phyloP scores from a whole-genome alignment of 2,797 vertebrate genomes.

The Falco biarmicus region DNA sequence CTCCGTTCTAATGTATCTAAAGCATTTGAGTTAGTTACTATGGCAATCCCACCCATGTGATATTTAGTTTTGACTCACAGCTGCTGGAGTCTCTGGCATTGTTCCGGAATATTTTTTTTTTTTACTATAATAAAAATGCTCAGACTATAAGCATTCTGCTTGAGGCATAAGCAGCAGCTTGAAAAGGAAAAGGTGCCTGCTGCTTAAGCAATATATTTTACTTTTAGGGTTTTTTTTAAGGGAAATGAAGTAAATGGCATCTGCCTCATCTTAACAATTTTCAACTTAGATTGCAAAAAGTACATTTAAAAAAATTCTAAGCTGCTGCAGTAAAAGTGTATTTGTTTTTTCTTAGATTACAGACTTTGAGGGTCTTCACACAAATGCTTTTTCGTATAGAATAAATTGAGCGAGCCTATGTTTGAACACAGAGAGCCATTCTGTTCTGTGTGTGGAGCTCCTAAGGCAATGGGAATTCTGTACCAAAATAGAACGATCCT shows the following conservation, averaged over 20 bases:
- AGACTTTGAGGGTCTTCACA: not conserved
- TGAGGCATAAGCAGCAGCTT: constrained; percentile 59
- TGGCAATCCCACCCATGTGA: constrained; percentile 51
- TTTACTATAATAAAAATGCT: constrained; percentile 60
- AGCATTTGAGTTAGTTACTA: constrained; percentile 53
- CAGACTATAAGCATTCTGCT: constrained; percentile 54
- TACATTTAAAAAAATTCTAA: constrained; percentile 33
- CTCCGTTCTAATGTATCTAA: not conserved
- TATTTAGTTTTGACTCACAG: constrained; percentile 65
- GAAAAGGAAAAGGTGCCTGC: constrained; percentile 46
- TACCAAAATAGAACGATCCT: not conserved
- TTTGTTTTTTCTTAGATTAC: constrained; percentile 32
- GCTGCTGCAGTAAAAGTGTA: constrained; percentile 8
- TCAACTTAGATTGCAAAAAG: constrained; percentile 52
- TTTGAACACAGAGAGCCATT: not conserved
- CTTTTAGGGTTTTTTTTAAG: constrained; percentile 58
- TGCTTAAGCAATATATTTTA: constrained; percentile 58
- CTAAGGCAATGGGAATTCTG: not conserved
- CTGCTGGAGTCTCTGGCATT: constrained; percentile 60
- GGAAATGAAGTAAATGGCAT: constrained; percentile 57
- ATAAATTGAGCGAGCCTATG: not conserved
- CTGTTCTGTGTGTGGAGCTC: not conserved
- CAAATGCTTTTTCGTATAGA: constrained; percentile 11
- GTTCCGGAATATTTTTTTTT: not conserved
- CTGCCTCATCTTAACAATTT: constrained; percentile 60